Percentiles rank a stretch among this genome's conserved stretches.
These are phyloP conservation scores for Halcyon smyrnensis DNA, from an alignment of 2,797 vertebrate species.

Conservation along the genomic window DNA sequence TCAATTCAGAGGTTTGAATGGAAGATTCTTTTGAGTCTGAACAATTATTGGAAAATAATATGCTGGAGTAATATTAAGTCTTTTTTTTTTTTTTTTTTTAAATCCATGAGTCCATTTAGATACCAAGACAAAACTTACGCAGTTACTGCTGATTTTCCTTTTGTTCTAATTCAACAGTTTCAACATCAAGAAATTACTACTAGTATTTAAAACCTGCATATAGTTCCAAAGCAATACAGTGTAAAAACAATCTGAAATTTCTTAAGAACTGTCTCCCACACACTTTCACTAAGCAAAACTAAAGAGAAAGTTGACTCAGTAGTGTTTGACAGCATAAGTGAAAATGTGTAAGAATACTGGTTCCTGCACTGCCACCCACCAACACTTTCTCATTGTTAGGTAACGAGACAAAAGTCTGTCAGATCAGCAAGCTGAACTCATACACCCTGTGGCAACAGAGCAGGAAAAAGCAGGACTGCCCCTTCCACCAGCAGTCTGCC, in stretches of 20 bases:
- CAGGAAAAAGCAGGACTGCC: neutral
- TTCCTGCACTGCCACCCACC: neutral
- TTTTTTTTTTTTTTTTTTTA: neutral
- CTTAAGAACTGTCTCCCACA: neutral
- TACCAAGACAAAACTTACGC: neutral
- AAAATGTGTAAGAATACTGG: neutral
- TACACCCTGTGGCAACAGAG: neutral
- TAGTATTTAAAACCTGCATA: neutral
- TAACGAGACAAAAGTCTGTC: neutral
- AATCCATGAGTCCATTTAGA: neutral
- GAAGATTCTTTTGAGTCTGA: neutral
- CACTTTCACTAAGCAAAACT: neutral
- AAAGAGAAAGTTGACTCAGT: neutral
- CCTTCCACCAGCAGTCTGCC: neutral
- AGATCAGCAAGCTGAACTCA: neutral
- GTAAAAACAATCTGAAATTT: neutral
- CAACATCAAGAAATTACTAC: neutral
- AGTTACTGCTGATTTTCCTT: neutral
- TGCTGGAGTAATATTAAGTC: neutral
- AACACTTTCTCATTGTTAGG: accelerated
- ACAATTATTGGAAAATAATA: neutral
- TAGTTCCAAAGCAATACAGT: neutral
- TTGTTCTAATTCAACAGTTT: neutral
- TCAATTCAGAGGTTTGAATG: neutral
- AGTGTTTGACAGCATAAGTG: neutral